These are phyloP conservation scores for Hyaena hyaena DNA, from an alignment of 2,113 vertebrate genomes.

Conservation along the genomic window DNA sequence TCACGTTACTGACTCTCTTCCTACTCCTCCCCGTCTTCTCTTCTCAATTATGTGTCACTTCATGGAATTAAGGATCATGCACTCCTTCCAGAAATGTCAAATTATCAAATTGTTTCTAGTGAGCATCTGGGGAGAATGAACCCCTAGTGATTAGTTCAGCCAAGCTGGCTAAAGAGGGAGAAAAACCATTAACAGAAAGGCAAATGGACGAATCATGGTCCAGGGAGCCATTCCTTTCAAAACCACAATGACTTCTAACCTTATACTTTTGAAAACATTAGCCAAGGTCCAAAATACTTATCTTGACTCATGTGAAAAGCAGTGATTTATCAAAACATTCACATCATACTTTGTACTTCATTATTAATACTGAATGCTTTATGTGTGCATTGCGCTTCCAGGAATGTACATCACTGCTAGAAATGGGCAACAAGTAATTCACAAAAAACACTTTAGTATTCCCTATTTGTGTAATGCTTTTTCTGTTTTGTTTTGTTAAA, in stretches of 20 bases:
- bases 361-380: background rate
- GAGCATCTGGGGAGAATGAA: background rate
- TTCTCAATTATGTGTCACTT: background rate
- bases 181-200: background rate
- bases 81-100: constrained; percentile 19
- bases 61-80: background rate
- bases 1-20: background rate
- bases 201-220: background rate
- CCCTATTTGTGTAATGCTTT: background rate
- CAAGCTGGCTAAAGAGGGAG: background rate
- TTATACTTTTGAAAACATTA: background rate
- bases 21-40: background rate
- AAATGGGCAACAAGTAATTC: background rate
- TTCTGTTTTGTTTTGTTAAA: background rate
- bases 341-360: background rate
- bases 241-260: background rate
- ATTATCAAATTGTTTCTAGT: background rate
- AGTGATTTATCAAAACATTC: background rate
- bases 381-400: background rate
- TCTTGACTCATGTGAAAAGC: background rate
- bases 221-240: background rate
- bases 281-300: background rate
- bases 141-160: background rate
- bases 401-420: background rate
- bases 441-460: background rate